phyloP scores from a whole-genome alignment of 53 echinoderm and acorn worm genomes.

The Stichopus horrens region DNA sequence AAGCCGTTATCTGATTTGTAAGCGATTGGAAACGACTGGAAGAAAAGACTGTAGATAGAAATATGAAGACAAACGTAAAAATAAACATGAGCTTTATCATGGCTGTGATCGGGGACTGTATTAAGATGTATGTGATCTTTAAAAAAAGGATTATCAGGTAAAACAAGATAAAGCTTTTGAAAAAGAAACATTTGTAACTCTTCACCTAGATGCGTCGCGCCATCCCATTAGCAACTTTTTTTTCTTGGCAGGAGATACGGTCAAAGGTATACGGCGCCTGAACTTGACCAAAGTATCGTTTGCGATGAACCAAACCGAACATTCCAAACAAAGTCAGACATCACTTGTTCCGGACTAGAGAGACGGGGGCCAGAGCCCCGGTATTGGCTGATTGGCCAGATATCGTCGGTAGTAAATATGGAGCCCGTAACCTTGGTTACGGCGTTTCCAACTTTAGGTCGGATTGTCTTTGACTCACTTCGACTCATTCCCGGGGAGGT shows the following conservation, averaged over 20 bases:
- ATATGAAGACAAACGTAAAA: background rate
- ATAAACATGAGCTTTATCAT: background rate
- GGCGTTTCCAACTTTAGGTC: background rate
- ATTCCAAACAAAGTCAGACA: slow-evolving; percentile 13
- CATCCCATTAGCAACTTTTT: background rate
- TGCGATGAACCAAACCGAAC: slow-evolving; percentile 2
- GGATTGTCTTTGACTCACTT: background rate
- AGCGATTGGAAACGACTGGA: too few species aligned
- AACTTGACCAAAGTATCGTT: slow-evolving; percentile 32
- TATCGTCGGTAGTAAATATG: background rate
- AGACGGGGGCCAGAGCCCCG: background rate
- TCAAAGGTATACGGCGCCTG: slow-evolving; percentile 33
- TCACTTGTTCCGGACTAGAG: background rate
- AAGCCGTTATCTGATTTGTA: too few species aligned
- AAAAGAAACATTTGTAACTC: background rate
- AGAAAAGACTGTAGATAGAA: too few species aligned
- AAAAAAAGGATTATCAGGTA: background rate
- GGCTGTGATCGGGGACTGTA: background rate
- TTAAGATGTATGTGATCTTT: background rate
- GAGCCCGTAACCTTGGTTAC: background rate
- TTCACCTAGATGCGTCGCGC: background rate
- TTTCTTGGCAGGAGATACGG: slow-evolving; percentile 30
- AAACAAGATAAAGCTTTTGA: background rate
- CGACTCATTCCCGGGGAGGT: background rate
- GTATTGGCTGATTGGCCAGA: slow-evolving; percentile 9